Conservation (phyloP, 2,888 invertebrate genomes). For the Mechanitis messenoides region DNA sequence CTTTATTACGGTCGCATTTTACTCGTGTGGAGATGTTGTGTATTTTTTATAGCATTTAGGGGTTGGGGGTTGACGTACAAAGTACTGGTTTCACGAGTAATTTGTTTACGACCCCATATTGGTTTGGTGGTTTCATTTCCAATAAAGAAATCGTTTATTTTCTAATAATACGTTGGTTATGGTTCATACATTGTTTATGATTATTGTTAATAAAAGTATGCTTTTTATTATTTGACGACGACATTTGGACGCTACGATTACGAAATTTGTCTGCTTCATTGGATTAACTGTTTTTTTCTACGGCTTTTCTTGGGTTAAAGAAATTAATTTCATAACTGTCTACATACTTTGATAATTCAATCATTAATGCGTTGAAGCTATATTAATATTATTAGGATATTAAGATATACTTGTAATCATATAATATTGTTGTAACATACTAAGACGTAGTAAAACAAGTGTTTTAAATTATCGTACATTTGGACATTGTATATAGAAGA, state of each 20-base stretch:
- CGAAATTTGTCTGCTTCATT: too few species aligned
- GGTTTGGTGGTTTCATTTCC: constrained; percentile 46
- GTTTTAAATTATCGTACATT: too few species aligned
- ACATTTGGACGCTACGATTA: not conserved
- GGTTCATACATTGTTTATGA: constrained; percentile 29
- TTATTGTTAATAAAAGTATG: constrained; percentile 5
- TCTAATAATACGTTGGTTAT: constrained; percentile 36
- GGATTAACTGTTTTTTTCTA: too few species aligned
- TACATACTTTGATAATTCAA: too few species aligned
- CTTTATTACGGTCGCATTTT: constrained; percentile 73
- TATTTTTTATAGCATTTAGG: constrained; percentile 56
- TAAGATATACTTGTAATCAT: too few species aligned
- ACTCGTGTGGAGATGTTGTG: constrained; percentile 40
- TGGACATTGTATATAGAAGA: too few species aligned
- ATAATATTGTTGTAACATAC: too few species aligned
- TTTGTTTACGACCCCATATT: constrained; percentile 71
- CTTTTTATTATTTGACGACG: constrained; percentile 1
- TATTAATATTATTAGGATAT: too few species aligned
- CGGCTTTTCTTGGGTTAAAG: too few species aligned
- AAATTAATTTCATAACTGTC: too few species aligned
- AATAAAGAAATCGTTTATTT: constrained; percentile 44
- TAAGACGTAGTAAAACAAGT: too few species aligned
- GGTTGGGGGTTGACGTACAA: constrained; percentile 51
- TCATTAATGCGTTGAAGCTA: too few species aligned
- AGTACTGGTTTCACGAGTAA: constrained; percentile 60